Evolutionary conservation across 2,888 invertebrate species (phyloP).

Genomic region (Mesorhabditis belari): DNA sequence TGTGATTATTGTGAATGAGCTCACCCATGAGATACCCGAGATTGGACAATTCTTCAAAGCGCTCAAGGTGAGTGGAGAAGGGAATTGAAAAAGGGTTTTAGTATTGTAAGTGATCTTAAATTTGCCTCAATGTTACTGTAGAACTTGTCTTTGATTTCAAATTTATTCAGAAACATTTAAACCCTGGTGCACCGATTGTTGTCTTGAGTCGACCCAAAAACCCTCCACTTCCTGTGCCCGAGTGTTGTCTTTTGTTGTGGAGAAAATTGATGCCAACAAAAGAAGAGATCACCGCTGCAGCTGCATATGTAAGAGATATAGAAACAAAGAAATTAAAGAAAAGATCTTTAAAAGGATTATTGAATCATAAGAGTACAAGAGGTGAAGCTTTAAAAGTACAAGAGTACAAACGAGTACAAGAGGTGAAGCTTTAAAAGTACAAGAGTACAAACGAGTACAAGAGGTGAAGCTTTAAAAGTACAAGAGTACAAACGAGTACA

Average conservation of each 20-base stretch:
- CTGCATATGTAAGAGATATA: slow-evolving; percentile 13
- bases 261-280: slow-evolving; percentile 24
- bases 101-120: no score
- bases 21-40: slow-evolving; percentile 29
- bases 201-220: slow-evolving; percentile 34
- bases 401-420: no score
- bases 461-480: no score
- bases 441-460: no score
- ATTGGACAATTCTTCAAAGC: slow-evolving; percentile 24
- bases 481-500: no score
- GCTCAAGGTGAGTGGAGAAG: slow-evolving; percentile 6
- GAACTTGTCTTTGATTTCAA: background rate
- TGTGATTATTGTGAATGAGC: slow-evolving; percentile 32
- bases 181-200: slow-evolving; percentile 17
- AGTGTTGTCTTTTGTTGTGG: slow-evolving; percentile 32
- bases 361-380: no score
- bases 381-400: no score
- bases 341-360: no score
- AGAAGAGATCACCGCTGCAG: slow-evolving; percentile 30
- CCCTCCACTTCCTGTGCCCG: slow-evolving; percentile 33
- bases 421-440: no score
- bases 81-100: background rate
- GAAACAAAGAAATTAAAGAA: background rate
- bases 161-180: background rate
- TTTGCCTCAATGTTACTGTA: background rate